Evolutionary conservation across 1,140 invertebrate species (phyloP), one percentile per base, ranked within the genome.

Genomic region (Lepidostoma basale): DNA sequence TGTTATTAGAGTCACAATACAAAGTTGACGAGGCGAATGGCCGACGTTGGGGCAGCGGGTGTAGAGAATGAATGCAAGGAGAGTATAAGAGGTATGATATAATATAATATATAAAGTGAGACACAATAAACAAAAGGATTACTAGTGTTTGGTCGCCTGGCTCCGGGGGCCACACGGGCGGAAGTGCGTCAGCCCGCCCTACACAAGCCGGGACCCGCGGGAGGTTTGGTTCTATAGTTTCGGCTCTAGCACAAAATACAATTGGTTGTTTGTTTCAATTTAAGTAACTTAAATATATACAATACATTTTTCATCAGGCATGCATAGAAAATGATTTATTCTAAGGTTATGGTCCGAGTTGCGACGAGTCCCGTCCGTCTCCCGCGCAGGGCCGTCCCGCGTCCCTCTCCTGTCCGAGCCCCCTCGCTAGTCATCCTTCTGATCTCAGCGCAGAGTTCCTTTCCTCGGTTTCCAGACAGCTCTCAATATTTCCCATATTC

Each of bases 121-220:
- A 73, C 67, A 73, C 71, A 73, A 73, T 73, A 73, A 73, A 73
- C 66, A 73, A 73, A 73, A 73, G 69, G 71, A 73, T 73, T 73
- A 73, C 71, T 73, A 47, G 71, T 73, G 64, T 62, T 67, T 44
- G 62, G 60, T 28, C 26, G 28, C 62, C 62, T 39, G 56, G 58
- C 49, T 36, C 60, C 54, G 49, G 49, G 45, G 36, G 22, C 49
- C 52, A 28, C 56, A 40, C 18, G 2, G 62, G 62, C 20, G n/a
- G 47, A 23, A 42, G 52, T 20, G 67, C 67, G 42, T 44, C 22
- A n/a, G 25, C 54, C 18, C 28, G 25, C 33, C 54, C 18, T 42
- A 16, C n/a, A n/a, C 36, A 40, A 20, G 42, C 44, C 23, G 68
- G 63, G 45, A 47, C 56, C 63, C 40, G 36, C 66, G 22, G 16